phyloP scores from a whole-genome alignment of 2,113 vertebrate species.

The Orcinus orca region DNA sequence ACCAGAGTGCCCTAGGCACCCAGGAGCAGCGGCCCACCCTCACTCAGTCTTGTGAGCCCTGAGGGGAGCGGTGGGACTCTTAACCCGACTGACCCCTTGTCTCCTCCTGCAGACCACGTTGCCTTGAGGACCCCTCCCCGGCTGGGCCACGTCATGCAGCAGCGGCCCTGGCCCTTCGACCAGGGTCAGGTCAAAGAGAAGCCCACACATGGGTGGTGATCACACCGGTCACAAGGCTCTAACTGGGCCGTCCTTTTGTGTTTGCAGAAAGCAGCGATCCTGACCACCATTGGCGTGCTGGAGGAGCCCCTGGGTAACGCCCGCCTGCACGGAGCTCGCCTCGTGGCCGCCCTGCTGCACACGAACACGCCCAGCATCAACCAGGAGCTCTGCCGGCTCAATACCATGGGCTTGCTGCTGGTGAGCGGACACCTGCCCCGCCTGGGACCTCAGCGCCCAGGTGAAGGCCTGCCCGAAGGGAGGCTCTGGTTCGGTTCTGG shows the following conservation, averaged over 20 bases:
- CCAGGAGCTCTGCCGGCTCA: slow-evolving; percentile 93
- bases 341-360: slow-evolving; percentile 94
- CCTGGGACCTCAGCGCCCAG: neutral
- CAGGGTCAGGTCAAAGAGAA: neutral
- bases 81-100: neutral
- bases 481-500: neutral
- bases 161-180: neutral
- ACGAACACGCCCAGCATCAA: slow-evolving; percentile 91
- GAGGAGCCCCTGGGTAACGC: slow-evolving; percentile 96
- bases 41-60: neutral
- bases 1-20: neutral
- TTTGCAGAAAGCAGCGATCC: slow-evolving; percentile 91
- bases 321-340: slow-evolving; percentile 92
- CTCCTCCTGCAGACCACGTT: neutral
- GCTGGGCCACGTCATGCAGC: neutral
- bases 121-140: neutral
- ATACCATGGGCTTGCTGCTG: slow-evolving; percentile 93
- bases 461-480: neutral
- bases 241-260: neutral
- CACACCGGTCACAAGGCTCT: neutral
- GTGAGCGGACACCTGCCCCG: slow-evolving; percentile 77
- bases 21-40: neutral
- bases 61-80: neutral
- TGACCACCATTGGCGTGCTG: slow-evolving; percentile 94
- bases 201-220: neutral